Evolutionary conservation across 2,888 invertebrate species (phyloP), one percentile per base, ranked within the genome.

Genomic region (Eupithecia dodoneata): DNA sequence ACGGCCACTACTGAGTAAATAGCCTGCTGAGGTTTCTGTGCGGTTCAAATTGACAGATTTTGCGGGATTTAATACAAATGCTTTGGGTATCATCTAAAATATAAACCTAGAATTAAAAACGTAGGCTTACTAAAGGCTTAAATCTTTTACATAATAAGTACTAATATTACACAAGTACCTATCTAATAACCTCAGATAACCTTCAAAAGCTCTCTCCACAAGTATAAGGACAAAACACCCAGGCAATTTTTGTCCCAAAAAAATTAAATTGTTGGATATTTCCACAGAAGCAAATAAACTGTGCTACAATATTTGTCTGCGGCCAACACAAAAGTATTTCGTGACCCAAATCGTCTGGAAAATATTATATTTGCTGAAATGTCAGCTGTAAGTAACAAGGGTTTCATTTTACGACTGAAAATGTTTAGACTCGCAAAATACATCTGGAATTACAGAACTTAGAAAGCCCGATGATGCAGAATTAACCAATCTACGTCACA

Each of bases 221-320:
- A 41, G 6, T 65, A 7, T 42, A 67, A 67, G 67, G 44, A 67
- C 44, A 44, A 69, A 18, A 9, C 3, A 6, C 42, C 44, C 9
- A 9, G 6, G 42, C 67, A 44, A 9, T 44, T 15, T n/a, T 10
- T 4, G 30, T 3, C 45, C n/a, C 44, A 3, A 44, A 69, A 69
- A 69, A 69, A 15, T 41, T 67, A 18, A 67, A 67, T 59, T 44
- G 67, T 15, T 15, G n/a, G 0, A 69, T 44, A n/a, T 69, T 69
- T 45, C 45, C 42, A 47, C 47, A 30, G 70, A 71, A 75, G 66
- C 65, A 74, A 67, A 73, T 44, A 44, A 69, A 69, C 45, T 45
- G n/a, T 44, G 45, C 10, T 30, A 63, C 67, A 45, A 45, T 69
- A 69, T 69, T 69, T 45, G 63, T 45, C 67, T 69, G 18, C 67